Percentiles rank a stretch among this genome's conserved stretches.
Conservation (phyloP, 2,888 invertebrate genomes). For the Eremobia ochroleuca region DNA sequence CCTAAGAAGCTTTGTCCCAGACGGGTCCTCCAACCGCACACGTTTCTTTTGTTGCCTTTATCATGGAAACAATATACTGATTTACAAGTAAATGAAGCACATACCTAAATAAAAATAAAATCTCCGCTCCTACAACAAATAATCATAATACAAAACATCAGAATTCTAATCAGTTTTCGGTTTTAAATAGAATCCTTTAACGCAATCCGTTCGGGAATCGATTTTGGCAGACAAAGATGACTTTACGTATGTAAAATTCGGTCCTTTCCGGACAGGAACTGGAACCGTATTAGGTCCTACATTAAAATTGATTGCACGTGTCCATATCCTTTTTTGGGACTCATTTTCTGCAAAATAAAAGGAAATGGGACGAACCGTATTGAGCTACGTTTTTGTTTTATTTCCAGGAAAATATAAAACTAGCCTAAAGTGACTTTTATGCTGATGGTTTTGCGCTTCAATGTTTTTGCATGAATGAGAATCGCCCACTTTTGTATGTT, state of each 20-base stretch:
- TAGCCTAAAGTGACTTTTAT: slow-evolving; percentile 31
- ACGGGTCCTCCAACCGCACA: not conserved
- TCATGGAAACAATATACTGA: not conserved
- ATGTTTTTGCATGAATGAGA: not conserved
- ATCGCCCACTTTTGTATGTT: not conserved
- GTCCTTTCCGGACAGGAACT: slow-evolving; percentile 57
- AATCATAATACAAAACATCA: slow-evolving; percentile 7
- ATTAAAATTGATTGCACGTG: slow-evolving; percentile 67
- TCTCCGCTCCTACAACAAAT: not conserved
- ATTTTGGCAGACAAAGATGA: slow-evolving; percentile 54
- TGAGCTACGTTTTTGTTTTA: slow-evolving; percentile 60
- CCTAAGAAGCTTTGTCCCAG: not conserved
- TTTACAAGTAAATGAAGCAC: not conserved
- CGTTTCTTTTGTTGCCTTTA: not conserved
- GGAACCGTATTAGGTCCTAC: slow-evolving; percentile 55
- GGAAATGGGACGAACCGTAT: slow-evolving; percentile 56
- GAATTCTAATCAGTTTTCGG: slow-evolving; percentile 44
- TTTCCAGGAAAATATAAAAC: slow-evolving; percentile 36
- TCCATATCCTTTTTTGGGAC: slow-evolving; percentile 62
- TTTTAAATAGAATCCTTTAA: slow-evolving; percentile 40
- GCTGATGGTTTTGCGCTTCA: slow-evolving; percentile 19
- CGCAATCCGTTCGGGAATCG: slow-evolving; percentile 51
- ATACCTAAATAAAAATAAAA: not conserved
- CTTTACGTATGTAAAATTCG: slow-evolving; percentile 58
- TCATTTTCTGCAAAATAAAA: slow-evolving; percentile 65